A percentile compares a stretch with the other conserved stretches of the same genome.
Evolutionary conservation across 2,888 invertebrate genomes (phyloP).

Genomic region (Emmelina monodactyla): DNA sequence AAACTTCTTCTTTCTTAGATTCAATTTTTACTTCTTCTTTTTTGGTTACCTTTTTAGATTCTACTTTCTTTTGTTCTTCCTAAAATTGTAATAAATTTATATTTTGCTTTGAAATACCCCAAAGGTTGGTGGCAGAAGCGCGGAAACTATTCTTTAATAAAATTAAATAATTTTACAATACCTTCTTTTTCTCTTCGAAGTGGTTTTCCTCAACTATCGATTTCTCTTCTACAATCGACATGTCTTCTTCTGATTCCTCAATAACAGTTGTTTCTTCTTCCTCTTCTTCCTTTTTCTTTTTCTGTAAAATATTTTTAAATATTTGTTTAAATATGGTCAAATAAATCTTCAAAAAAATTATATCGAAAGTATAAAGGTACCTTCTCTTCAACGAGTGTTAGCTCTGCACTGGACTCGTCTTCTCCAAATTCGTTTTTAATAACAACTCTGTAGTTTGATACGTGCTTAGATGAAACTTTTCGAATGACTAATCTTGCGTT

Average conservation of each 20-base stretch:
- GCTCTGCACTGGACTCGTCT: conserved; percentile 85
- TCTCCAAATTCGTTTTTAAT: conserved; percentile 92
- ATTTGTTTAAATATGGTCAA: neutral
- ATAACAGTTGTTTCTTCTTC: conserved; percentile 48
- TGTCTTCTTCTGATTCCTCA: conserved; percentile 60
- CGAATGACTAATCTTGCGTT: conserved; percentile 81
- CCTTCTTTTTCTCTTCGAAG: conserved; percentile 54
- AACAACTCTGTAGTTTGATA: conserved; percentile 84
- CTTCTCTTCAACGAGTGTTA: conserved; percentile 77
- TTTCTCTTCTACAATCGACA: conserved; percentile 54
- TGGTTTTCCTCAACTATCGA: conserved; percentile 58
- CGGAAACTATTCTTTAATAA: conserved; percentile 3
- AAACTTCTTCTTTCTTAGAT: conserved; percentile 30
- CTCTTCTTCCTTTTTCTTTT: conserved; percentile 63
- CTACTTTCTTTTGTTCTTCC: conserved; percentile 35
- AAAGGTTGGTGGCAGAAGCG: neutral
- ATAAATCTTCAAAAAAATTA: neutral
- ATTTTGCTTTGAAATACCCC: neutral
- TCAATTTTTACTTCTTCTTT: conserved; percentile 41
- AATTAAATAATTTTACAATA: conserved; percentile 18
- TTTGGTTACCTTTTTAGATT: conserved; percentile 36
- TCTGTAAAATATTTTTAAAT: conserved; percentile 26
- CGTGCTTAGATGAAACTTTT: conserved; percentile 76
- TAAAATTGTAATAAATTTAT: neutral
- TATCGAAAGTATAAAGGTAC: conserved; percentile 20